Conservation (phyloP, 1,140 invertebrate genomes). For the Melanaphis sacchari region DNA sequence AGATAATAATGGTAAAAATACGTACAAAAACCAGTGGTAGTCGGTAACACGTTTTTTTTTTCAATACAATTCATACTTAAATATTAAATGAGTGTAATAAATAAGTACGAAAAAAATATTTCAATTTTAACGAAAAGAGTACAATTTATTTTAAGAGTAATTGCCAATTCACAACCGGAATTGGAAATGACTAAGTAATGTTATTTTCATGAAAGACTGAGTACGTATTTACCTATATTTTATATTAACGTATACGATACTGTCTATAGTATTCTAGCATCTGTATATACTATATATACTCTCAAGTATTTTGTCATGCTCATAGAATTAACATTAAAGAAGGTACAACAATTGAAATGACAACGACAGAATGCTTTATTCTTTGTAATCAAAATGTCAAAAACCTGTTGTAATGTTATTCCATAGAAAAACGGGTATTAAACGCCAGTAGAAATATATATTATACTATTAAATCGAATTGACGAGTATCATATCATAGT, state of each 20-base stretch:
- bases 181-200: slow-evolving; percentile 5
- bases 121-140: not conserved
- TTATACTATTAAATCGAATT: not conserved
- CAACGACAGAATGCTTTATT: slow-evolving; percentile 10
- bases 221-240: not conserved
- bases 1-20: not conserved
- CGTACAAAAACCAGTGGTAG: not conserved
- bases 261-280: not conserved
- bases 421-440: not conserved
- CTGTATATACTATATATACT: not conserved
- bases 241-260: not conserved
- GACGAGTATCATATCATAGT: not conserved
- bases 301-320: slow-evolving; percentile 4
- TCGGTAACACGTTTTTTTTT: too few species aligned
- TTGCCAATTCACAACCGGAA: not conserved
- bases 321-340: not conserved
- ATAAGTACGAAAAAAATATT: not conserved
- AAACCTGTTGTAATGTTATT: not conserved
- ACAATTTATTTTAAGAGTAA: not conserved
- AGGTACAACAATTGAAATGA: slow-evolving; percentile 1
- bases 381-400: not conserved
- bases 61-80: not conserved
- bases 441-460: not conserved
- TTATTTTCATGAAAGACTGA: slow-evolving; percentile 9
- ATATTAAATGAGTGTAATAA: not conserved